A percentile compares a stretch with the other conserved stretches of the same genome.
Conservation (phyloP, 2,888 invertebrate species). For the Synanthedon tipuliformis region DNA sequence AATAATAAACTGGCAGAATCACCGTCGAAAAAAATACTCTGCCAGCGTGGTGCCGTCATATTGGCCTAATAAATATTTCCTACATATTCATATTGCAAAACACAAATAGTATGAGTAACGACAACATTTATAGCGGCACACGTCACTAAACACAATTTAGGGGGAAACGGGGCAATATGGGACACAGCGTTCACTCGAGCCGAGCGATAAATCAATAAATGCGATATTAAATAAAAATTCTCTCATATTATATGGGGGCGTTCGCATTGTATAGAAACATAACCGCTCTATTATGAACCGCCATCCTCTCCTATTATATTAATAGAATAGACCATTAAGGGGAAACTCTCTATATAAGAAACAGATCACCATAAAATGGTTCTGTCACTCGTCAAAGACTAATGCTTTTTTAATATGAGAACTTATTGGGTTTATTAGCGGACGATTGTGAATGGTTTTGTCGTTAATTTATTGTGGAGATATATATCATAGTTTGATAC, state of each 20-base stretch:
- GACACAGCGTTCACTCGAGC: slow-evolving; percentile 22
- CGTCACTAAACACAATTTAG: slow-evolving; percentile 36
- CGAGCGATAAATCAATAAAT: slow-evolving; percentile 56
- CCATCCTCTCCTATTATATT: slow-evolving; percentile 9
- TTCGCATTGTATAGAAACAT: slow-evolving; percentile 36
- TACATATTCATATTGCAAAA: background rate
- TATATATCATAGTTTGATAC: slow-evolving; percentile 19
- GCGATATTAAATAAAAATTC: slow-evolving; percentile 60
- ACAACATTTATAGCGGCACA: slow-evolving; percentile 23
- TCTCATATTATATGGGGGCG: slow-evolving; percentile 39
- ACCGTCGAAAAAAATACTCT: no score
- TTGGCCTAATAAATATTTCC: background rate
- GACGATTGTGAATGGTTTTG: slow-evolving; percentile 34
- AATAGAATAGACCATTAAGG: slow-evolving; percentile 8
- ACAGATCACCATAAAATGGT: slow-evolving; percentile 22
- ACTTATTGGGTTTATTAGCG: slow-evolving; percentile 48
- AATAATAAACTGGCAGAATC: no score
- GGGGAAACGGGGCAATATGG: slow-evolving; percentile 30
- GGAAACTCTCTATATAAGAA: slow-evolving; percentile 3
- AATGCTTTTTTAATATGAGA: slow-evolving; percentile 49
- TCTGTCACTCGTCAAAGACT: slow-evolving; percentile 36
- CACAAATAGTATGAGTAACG: slow-evolving; percentile 17
- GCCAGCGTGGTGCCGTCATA: background rate
- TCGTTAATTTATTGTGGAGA: slow-evolving; percentile 10
- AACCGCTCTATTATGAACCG: slow-evolving; percentile 26